Evolutionary conservation across 2,113 vertebrate genomes (phyloP).

Genomic region (Paratilapia polleni): DNA sequence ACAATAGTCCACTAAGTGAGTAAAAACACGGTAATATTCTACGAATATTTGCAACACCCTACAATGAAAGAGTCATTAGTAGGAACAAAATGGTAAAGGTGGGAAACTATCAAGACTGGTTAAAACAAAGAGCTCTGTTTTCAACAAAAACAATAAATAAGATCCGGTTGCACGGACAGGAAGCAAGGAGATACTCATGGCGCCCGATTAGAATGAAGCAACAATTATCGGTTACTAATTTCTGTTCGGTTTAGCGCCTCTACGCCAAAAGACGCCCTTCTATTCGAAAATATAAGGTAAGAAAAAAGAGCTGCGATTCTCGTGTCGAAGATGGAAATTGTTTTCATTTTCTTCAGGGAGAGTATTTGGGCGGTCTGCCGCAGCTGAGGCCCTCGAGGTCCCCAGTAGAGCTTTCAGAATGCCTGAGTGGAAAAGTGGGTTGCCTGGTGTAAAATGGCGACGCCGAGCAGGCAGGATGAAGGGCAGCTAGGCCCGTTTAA

Average conservation of each 20-base stretch:
- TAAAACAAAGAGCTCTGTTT: background rate
- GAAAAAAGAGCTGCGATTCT: constrained; percentile 55
- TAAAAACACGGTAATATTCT: background rate
- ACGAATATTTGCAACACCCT: background rate
- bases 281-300: constrained; percentile 71
- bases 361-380: constrained; percentile 76
- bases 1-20: constrained; percentile 71
- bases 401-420: constrained; percentile 80
- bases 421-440: constrained; percentile 81
- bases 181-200: constrained; percentile 82
- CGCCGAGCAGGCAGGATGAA: constrained; percentile 80
- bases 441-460: constrained; percentile 76
- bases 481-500: constrained; percentile 79
- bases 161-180: constrained; percentile 79
- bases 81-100: rapidly evolving
- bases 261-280: constrained; percentile 27
- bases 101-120: background rate
- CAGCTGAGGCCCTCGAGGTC: constrained; percentile 83
- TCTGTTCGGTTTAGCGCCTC: constrained; percentile 44
- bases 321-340: background rate
- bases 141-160: constrained; percentile 75
- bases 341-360: constrained; percentile 79
- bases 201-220: constrained; percentile 84
- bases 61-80: background rate
- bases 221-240: constrained; percentile 70